Evolutionary conservation across 2,888 invertebrate genomes (phyloP), one percentile per base, ranked within the genome.

Genomic region (Cartodere bifasciata): DNA sequence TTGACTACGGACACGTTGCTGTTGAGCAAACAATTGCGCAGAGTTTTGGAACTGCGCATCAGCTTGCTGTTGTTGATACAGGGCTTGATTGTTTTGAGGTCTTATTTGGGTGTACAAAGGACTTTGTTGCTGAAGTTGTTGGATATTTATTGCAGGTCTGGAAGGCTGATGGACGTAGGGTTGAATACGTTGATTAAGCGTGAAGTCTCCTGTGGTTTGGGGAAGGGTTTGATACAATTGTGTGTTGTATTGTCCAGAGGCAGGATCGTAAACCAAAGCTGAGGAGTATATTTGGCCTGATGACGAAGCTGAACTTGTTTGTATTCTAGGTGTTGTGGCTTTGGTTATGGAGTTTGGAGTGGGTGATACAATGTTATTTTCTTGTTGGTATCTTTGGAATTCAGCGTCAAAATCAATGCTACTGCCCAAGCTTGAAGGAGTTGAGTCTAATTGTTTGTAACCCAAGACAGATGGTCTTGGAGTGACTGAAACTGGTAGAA

Each of bases 181-280:
- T 58, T 81, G 80, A 44, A 82, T 71, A 48, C 77, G 69, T 52
- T 80, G 80, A 58, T 73, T 79, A 41, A 82, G 55, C 43, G 72
- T 72, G 48, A 81, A 65, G 46, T 81, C 79, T 38, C 77, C 78
- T 33, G 72, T 69, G 24, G 73, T 73, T 57, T 79, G 79, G 13
- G 83, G 82, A 29, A 83, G 60, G 11, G 73, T 68, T 56, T 84
- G 84, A 63, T 73, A 82, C 23, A 82, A 62, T 44, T 82, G 78
- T 15, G 79, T 81, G 50, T 82, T 77, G 65, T 84, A 84, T 47
- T 77, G 75, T 28, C 83, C 83, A 43, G 76, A 75, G 16, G 71
- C 55, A 12, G 82, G 83, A 56, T 85, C 83, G 55, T 70, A 84
- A 0, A 83, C 70, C 16, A 84, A 62, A 50, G 83, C 81, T 13